Evolutionary conservation across 1,140 invertebrate genomes (phyloP).

Genomic region (Lordiphosa mommai): DNA sequence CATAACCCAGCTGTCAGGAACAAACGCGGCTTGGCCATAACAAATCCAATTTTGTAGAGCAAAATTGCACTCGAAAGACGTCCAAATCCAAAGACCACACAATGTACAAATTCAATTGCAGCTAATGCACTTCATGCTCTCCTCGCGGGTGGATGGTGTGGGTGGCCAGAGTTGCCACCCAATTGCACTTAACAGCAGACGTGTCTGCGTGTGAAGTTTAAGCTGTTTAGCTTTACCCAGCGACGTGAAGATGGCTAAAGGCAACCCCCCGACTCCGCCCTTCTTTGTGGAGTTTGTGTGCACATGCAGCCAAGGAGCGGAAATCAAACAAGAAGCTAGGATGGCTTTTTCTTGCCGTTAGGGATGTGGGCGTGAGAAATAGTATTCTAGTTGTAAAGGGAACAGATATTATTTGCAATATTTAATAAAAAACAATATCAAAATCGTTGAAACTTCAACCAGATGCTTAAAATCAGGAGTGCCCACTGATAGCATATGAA

Average conservation of each 20-base stretch:
- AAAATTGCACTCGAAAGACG: slow-evolving; percentile 43
- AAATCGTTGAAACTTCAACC: no score
- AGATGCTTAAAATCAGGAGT: no score
- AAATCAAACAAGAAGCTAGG: slow-evolving; percentile 64
- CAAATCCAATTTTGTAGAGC: slow-evolving; percentile 39
- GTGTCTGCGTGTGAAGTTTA: slow-evolving; percentile 66
- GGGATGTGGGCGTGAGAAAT: background rate
- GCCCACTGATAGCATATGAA: no score
- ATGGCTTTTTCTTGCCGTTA: slow-evolving; percentile 32
- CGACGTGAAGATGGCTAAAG: slow-evolving; percentile 1
- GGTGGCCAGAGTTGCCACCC: background rate
- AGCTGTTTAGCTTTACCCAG: slow-evolving; percentile 43
- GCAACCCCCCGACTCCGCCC: background rate
- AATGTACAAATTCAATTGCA: slow-evolving; percentile 71
- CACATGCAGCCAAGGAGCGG: slow-evolving; percentile 45
- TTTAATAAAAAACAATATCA: background rate
- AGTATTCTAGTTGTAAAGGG: no score
- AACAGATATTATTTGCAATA: no score
- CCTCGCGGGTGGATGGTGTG: slow-evolving; percentile 4
- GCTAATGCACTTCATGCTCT: slow-evolving; percentile 60
- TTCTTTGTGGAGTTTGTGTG: slow-evolving; percentile 14
- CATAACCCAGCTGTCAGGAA: slow-evolving; percentile 23
- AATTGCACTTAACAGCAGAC: slow-evolving; percentile 56
- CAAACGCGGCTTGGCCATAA: slow-evolving; percentile 27
- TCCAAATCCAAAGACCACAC: slow-evolving; percentile 14